A percentile compares a stretch with the other conserved stretches of the same genome.
Evolutionary conservation across 2,797 vertebrate species (phyloP).

Genomic region (Graptemys geographica): DNA sequence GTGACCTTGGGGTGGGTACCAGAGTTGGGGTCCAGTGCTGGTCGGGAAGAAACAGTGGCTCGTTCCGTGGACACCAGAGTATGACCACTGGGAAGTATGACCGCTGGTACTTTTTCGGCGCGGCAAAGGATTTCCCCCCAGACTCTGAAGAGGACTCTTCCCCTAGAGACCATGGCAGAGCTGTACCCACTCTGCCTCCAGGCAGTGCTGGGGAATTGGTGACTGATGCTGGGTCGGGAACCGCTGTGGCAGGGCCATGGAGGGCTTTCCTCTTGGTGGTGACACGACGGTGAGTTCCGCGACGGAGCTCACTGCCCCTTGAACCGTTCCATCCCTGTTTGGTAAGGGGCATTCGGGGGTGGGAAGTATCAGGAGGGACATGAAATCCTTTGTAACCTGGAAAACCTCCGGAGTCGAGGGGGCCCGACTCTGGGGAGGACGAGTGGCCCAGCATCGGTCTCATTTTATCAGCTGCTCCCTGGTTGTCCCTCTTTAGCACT

Average conservation of each 20-base stretch:
- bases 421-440: background rate
- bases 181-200: background rate
- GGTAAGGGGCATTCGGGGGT: background rate
- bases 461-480: background rate
- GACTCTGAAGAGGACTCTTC: background rate
- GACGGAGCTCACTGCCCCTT: background rate
- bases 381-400: background rate
- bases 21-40: too few species aligned
- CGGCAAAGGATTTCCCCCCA: background rate
- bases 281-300: too few species aligned
- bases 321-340: background rate
- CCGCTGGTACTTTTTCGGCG: background rate
- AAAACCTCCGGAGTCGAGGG: background rate
- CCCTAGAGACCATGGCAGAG: background rate
- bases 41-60: too few species aligned
- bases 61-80: too few species aligned
- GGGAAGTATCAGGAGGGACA: background rate
- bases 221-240: background rate
- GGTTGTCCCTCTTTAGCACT: background rate
- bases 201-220: background rate
- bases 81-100: too few species aligned
- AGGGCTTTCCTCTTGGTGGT: background rate
- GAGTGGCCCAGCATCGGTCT: background rate
- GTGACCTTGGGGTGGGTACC: too few species aligned
- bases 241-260: background rate